A percentile compares a stretch with the other conserved stretches of the same genome.
phyloP scores from a whole-genome alignment of 2,888 invertebrate genomes.

The Clepsis dumicolana region DNA sequence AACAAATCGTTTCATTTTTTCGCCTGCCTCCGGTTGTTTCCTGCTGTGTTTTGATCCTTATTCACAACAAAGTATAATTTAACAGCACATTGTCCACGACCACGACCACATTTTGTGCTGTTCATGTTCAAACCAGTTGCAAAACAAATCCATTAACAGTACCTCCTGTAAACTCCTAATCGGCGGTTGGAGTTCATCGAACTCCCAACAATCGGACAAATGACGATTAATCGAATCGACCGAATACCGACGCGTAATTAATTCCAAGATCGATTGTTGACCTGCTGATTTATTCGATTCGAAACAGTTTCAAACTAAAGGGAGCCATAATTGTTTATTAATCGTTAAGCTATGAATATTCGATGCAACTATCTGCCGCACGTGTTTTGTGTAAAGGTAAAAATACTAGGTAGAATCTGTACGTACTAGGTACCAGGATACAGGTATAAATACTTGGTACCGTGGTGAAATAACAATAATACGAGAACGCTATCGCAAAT shows the following conservation, averaged over 20 bases:
- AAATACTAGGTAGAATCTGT: constrained; percentile 7
- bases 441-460: constrained; percentile 3
- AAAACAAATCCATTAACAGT: constrained; percentile 14
- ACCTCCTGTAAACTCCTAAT: constrained; percentile 31
- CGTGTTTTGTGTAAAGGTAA: constrained; percentile 22
- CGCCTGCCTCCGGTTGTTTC: background rate
- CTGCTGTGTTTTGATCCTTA: too few species aligned
- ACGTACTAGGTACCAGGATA: background rate
- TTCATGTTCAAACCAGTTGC: background rate
- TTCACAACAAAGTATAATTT: too few species aligned
- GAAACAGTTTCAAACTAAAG: constrained; percentile 53
- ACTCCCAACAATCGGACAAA: constrained; percentile 38
- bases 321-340: constrained; percentile 60
- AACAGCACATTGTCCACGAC: background rate
- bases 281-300: constrained; percentile 62
- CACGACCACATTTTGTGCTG: background rate
- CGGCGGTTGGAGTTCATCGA: constrained; percentile 36
- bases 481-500: too few species aligned
- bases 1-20: background rate
- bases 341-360: constrained; percentile 62
- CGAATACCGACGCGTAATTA: constrained; percentile 35
- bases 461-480: background rate
- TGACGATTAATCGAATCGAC: constrained; percentile 40
- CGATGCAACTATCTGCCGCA: constrained; percentile 42
- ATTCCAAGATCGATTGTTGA: constrained; percentile 50